These are phyloP conservation scores for Odontocolon sp. DNA, from an alignment of 2,888 invertebrate species.

Conservation along the genomic window DNA sequence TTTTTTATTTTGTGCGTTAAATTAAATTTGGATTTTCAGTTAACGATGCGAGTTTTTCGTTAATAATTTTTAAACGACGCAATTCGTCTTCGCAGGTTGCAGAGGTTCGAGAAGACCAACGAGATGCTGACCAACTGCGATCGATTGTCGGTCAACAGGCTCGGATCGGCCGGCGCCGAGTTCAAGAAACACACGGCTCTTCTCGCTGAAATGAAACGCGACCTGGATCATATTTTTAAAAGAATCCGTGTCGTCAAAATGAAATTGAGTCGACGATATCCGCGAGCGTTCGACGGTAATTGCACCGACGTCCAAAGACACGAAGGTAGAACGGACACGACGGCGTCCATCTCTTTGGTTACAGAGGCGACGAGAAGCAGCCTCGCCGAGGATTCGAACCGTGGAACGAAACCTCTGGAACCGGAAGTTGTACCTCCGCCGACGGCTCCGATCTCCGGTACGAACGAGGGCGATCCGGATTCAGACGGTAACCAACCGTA, in stretches of 20 bases:
- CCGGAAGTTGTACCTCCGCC: constrained; percentile 74
- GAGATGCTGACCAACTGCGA: constrained; percentile 99
- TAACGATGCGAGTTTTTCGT: background rate
- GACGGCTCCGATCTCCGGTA: constrained; percentile 56
- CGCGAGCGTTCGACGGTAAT: constrained; percentile 78
- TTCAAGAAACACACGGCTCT: constrained; percentile 95
- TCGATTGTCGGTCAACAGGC: constrained; percentile 93
- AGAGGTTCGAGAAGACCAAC: constrained; percentile 98
- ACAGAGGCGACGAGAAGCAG: constrained; percentile 79
- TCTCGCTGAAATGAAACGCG: constrained; percentile 95
- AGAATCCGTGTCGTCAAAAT: constrained; percentile 92
- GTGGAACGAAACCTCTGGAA: constrained; percentile 74
- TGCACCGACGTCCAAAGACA: too few species aligned
- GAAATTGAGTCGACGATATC: constrained; percentile 85
- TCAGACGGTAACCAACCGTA: constrained; percentile 79
- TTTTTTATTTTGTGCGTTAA: background rate
- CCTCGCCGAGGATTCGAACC: constrained; percentile 79
- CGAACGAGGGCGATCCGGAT: constrained; percentile 75
- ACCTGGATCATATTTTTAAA: constrained; percentile 96
- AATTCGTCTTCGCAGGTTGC: constrained; percentile 89
- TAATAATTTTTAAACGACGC: constrained; percentile 13
- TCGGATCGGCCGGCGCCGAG: constrained; percentile 92
- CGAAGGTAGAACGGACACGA: too few species aligned
- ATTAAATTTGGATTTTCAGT: background rate
- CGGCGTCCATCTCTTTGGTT: too few species aligned